Percentiles rank a stretch among this genome's conserved stretches.
Conservation (phyloP, 2,888 invertebrate species). For the Hipparchia semele region DNA sequence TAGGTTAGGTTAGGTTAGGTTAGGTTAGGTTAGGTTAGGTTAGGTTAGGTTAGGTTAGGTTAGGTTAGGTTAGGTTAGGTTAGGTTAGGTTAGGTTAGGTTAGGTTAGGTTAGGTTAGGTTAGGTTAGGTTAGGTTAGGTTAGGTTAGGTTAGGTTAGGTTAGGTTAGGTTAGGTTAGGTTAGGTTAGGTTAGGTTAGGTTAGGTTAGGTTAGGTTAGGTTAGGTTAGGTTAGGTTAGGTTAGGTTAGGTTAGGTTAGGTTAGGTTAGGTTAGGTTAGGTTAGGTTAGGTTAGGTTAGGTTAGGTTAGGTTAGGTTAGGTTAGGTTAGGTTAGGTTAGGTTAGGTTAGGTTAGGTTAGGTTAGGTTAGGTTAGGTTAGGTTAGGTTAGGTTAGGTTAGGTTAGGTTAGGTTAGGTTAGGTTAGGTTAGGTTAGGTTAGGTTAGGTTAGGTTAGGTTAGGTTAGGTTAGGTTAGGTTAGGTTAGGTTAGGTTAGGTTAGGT, state of each 20-base stretch:
- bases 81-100: too few species aligned
- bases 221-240: background rate
- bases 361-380: background rate
- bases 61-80: too few species aligned
- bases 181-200: too few species aligned
- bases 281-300: background rate
- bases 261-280: conserved; percentile 27
- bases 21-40: too few species aligned
- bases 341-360: background rate
- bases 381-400: conserved; percentile 9
- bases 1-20: too few species aligned
- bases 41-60: too few species aligned
- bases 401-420: conserved; percentile 4
- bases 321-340: background rate
- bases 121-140: too few species aligned
- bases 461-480: conserved; percentile 37
- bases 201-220: conserved; percentile 3
- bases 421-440: conserved; percentile 13
- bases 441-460: conserved; percentile 33
- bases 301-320: conserved; percentile 1
- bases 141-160: too few species aligned
- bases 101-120: too few species aligned
- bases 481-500: conserved; percentile 37
- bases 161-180: too few species aligned
- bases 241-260: background rate